Conservation (phyloP, 1,140 invertebrate genomes). For the Trichoplusia ni region DNA sequence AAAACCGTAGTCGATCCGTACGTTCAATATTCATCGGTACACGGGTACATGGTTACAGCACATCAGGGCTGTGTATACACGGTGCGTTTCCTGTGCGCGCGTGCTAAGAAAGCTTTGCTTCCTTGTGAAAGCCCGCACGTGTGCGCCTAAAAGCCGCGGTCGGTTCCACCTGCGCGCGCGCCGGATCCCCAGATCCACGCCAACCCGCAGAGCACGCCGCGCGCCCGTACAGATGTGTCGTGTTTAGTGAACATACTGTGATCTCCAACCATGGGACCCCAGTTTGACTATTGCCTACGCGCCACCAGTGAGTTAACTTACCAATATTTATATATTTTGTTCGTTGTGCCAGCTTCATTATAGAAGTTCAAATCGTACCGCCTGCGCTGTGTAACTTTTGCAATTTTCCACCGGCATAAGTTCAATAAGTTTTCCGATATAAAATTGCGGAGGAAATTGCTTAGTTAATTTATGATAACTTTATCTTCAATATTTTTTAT, state of each 20-base stretch:
- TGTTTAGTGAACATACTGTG: conserved; percentile 58
- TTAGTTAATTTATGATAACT: conserved; percentile 3
- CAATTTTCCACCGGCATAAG: conserved; percentile 37
- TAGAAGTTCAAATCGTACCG: conserved; percentile 22
- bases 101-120: conserved; percentile 73
- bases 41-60: conserved; percentile 18
- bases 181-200: conserved; percentile 39
- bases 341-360: conserved; percentile 27
- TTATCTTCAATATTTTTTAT: conserved; percentile 10
- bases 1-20: conserved; percentile 8
- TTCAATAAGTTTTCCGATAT: conserved; percentile 27
- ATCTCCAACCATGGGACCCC: conserved; percentile 67
- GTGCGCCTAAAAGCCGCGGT: conserved; percentile 45
- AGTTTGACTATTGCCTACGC: conserved; percentile 75
- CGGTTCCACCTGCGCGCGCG: conserved; percentile 65
- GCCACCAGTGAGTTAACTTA: conserved; percentile 76
- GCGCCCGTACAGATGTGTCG: conserved; percentile 74
- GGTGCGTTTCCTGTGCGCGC: conserved; percentile 47
- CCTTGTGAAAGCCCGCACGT: conserved; percentile 71
- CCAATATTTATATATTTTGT: conserved; percentile 30
- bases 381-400: conserved; percentile 35
- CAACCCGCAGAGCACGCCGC: conserved; percentile 64
- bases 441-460: not conserved
- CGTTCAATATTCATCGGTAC: conserved; percentile 21
- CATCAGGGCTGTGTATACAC: conserved; percentile 24